Evolutionary conservation across 2,113 vertebrate species (phyloP).

Genomic region (Bufo bufo): DNA sequence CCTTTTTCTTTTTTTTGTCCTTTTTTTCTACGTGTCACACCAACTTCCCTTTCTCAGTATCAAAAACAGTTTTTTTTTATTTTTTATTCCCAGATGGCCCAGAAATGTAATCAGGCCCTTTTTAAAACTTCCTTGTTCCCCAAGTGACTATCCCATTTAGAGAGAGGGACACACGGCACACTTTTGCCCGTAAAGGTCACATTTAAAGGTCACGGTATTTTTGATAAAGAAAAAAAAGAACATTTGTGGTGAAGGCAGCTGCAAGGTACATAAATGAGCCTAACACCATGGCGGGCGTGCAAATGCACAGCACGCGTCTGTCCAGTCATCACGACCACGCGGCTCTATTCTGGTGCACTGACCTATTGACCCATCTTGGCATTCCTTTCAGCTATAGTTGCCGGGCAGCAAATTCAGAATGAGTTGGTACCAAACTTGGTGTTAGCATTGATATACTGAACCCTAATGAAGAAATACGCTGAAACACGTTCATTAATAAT

Average conservation of each 20-base stretch:
- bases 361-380: conserved; percentile 21
- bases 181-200: conserved; percentile 44
- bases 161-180: conserved; percentile 2
- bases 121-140: conserved; percentile 17
- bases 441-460: background rate
- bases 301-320: conserved; percentile 51
- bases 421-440: background rate
- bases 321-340: conserved; percentile 29
- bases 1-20: background rate
- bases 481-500: background rate
- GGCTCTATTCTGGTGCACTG: conserved; percentile 49
- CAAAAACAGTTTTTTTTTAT: background rate
- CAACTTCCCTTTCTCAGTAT: background rate
- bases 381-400: conserved; percentile 31
- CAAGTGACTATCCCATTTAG: conserved; percentile 41
- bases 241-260: conserved; percentile 44
- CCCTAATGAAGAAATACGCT: background rate
- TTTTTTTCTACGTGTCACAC: background rate
- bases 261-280: conserved; percentile 31
- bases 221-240: conserved; percentile 29
- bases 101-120: conserved; percentile 27
- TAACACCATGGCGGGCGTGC: conserved; percentile 7
- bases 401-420: background rate
- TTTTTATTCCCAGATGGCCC: conserved; percentile 10
- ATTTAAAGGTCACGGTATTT: conserved; percentile 28